Percentiles rank a stretch among this genome's conserved stretches.
Evolutionary conservation across 2,113 vertebrate genomes (phyloP).

Genomic region (Ceyx margarethae): DNA sequence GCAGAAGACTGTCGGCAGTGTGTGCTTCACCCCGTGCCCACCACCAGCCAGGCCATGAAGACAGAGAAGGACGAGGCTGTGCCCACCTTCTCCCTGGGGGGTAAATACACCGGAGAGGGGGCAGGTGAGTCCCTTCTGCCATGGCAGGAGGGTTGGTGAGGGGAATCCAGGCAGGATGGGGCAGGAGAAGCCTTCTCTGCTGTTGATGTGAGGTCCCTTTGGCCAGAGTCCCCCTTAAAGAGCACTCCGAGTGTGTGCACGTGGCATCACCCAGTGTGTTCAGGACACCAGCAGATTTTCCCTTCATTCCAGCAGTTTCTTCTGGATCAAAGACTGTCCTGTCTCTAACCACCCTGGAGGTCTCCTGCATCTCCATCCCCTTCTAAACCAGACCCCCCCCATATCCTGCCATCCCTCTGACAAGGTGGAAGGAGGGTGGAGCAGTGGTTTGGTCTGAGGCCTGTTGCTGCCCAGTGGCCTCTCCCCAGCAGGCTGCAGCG

Average conservation of each 20-base stretch:
- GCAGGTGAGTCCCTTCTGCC: slow-evolving; percentile 12
- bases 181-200: background rate
- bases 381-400: background rate
- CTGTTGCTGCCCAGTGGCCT: accelerated
- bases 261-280: accelerated
- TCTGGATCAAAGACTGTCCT: background rate
- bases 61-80: slow-evolving; percentile 22
- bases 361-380: background rate
- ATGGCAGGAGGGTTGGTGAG: accelerated
- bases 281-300: background rate
- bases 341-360: background rate
- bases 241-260: background rate
- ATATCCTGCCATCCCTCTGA: accelerated
- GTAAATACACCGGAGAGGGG: slow-evolving; percentile 11
- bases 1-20: background rate
- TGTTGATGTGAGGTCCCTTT: background rate
- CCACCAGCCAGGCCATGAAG: slow-evolving; percentile 12
- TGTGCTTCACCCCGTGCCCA: background rate
- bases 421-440: background rate
- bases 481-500: background rate
- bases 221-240: background rate
- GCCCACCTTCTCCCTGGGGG: slow-evolving; percentile 35
- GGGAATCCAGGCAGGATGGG: accelerated
- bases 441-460: background rate
- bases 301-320: background rate